Evolutionary conservation across 2,797 vertebrate species (phyloP), one percentile per base, ranked within the genome.

Genomic region (Notoglanidium macrostoma): DNA sequence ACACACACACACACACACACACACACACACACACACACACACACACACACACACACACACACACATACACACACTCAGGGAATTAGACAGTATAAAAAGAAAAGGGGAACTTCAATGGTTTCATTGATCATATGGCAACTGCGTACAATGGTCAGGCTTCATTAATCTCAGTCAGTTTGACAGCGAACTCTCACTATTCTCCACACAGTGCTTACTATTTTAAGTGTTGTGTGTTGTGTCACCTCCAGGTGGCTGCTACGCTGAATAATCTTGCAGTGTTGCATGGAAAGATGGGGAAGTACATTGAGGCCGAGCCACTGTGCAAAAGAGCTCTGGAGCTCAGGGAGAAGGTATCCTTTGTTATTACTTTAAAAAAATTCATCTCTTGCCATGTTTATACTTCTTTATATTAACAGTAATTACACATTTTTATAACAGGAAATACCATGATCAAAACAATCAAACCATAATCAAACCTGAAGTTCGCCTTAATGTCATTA

Each of bases 311-410:
- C 0, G 97, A 97, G 89, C 96, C 97, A 0, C 91, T 97, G 73
- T 97, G 97, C 90, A 97, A 97, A 90, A 93, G 96, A 90, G 97
- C 97, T 0, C 91, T 97, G 93, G 97, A 97, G 90, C 96, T 97
- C 88, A 95, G 96, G 70, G 96, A 97, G 91, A 96, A 96, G 96
- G 96, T 97, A 92, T 21, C 14, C 0, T 46, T 11, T 9, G 0
- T 67, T 11, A 40, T 67, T 49, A 17, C 8, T 67, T 80, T 10
- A 0, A 29, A 78, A 32, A 74, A 51, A 5, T 19, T 6, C 19
- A 79, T 1, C 32, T 44, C 21, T 35, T 63, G 55, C n/a, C 7
- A 15, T 63, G 8, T 82, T 49, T 46, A 46, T 65, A 9, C 19
- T 67, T 82, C 15, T 68, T n/a, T 46, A 44, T n/a, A 61, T 61